Base-by-base conservation (phyloP, 2,797 vertebrate species). In the Molossus alvarezi region DNA sequence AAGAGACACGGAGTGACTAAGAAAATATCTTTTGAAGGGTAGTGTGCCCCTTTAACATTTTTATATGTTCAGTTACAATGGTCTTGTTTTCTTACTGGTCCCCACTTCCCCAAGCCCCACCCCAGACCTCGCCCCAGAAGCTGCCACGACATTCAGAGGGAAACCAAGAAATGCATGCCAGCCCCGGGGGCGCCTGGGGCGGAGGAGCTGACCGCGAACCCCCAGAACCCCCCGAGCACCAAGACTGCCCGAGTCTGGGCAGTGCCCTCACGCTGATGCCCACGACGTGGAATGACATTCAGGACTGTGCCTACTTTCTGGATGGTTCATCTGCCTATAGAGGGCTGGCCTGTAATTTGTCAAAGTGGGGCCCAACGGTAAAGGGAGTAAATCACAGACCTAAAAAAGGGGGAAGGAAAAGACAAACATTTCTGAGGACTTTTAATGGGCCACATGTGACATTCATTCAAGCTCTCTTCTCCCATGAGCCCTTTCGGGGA, bases 121-220 rank as follows among this genome's bases (percentile, higher is more conserved):
- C 6, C 45, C 3, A 37, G 45, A n/a, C 21, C 79, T 25, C 5
- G 33, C n/a, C 60, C 75, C 60, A 62, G 64, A 60, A 73, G 25
- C 12, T 80, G 41, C 17, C n/a, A 55, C 14, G 8, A 86, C 84
- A 94, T 65, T 82, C 58, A 58, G 25, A 84, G 0, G 3, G 57
- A 92, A 91, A 79, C 11, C 86, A 87, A 77, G 33, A 91, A 72
- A 58, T 51, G 33, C 88, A 6, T 1, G 83, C 57, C 33, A 83
- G 60, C 8, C 55, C 53, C n/a, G 25, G 45, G 55, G 9, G 37
- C 64, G 69, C 7, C 51, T 58, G 23, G 64, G 80, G 45, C 25
- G 18, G 51, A 65, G 45, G 20, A 27, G 37, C 23, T 53, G 58
- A 27, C 76, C 29, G 6, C n/a, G 75, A 33, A 23, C 6, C 12